Evolutionary conservation across 1,140 invertebrate species (phyloP).

Genomic region (Aphidius ervi): DNA sequence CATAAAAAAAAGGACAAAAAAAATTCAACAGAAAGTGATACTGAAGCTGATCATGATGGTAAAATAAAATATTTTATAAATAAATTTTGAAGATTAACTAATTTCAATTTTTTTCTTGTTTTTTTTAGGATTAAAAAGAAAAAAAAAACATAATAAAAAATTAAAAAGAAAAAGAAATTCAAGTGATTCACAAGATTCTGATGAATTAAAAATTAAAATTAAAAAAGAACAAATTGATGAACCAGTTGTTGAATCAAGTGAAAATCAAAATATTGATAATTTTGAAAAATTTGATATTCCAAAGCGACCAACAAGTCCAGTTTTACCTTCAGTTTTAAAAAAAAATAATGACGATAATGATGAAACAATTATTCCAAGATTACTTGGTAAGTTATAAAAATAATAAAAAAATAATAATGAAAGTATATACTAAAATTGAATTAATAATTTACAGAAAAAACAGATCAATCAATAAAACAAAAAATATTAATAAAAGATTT

Average conservation of each 20-base stretch:
- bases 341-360: constrained; percentile 38
- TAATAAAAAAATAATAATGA: constrained; percentile 12
- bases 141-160: constrained; percentile 59
- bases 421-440: constrained; percentile 21
- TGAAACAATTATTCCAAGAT: constrained; percentile 44
- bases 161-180: constrained; percentile 52
- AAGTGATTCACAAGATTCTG: constrained; percentile 40
- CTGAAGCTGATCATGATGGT: constrained; percentile 45
- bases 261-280: constrained; percentile 15
- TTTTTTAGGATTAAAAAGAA: constrained; percentile 46
- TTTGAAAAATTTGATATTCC: constrained; percentile 24
- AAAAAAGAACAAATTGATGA: constrained; percentile 20
- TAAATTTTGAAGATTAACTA: too few species aligned
- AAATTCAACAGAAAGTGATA: constrained; percentile 52
- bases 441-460: constrained; percentile 40
- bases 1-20: constrained; percentile 53
- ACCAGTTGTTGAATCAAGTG: constrained; percentile 22
- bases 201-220: constrained; percentile 34
- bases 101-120: too few species aligned
- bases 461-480: constrained; percentile 38
- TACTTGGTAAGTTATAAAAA: constrained; percentile 44
- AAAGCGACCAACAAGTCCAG: constrained; percentile 29
- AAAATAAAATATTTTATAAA: constrained; percentile 7
- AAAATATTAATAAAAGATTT: constrained; percentile 63
- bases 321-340: constrained; percentile 37